Percentiles rank a stretch among this genome's conserved stretches.
phyloP scores from a whole-genome alignment of 1,140 invertebrate genomes.

The Platorchestia sp. region DNA sequence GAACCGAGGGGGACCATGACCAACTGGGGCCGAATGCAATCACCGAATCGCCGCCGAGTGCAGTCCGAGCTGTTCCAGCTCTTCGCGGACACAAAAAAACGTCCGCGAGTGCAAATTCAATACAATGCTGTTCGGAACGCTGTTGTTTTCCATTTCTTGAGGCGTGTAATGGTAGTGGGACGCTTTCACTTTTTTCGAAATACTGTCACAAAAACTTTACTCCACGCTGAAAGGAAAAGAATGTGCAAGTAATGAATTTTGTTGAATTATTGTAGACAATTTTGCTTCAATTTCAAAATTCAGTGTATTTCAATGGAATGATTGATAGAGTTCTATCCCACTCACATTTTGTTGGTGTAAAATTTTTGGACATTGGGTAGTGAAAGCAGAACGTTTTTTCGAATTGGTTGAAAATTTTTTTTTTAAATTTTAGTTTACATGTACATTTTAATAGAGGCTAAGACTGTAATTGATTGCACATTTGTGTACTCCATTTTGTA shows the following conservation, averaged over 20 bases:
- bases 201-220: neutral
- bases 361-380: no score
- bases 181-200: neutral
- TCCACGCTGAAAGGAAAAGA: neutral
- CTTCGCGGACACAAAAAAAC: neutral
- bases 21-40: slow-evolving; percentile 47
- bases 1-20: slow-evolving; percentile 40
- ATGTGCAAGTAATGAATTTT: neutral
- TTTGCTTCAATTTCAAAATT: neutral
- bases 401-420: no score
- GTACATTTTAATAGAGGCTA: no score
- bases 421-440: no score
- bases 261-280: neutral
- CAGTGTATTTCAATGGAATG: neutral
- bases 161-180: neutral
- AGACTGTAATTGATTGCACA: no score
- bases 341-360: no score
- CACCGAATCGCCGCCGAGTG: slow-evolving; percentile 36
- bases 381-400: no score
- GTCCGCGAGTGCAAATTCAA: neutral
- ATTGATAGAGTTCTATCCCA: neutral
- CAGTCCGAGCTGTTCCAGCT: neutral
- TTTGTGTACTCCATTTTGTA: no score
- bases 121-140: neutral
- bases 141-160: neutral